Evolutionary conservation across 2,113 vertebrate genomes (phyloP).

Genomic region (Thamnophis sirtalis): DNA sequence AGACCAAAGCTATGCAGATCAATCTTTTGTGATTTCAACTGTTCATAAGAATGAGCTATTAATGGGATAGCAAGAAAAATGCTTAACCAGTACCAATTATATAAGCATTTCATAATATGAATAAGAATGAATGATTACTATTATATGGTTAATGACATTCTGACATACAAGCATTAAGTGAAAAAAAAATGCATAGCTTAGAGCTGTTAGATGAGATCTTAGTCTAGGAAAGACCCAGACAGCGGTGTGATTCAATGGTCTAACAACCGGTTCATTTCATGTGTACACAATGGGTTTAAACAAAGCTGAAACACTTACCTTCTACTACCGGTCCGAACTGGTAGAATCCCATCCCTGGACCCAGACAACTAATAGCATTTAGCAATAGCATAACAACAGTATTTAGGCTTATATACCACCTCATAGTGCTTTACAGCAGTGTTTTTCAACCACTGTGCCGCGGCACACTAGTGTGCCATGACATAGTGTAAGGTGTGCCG

Average conservation of each 20-base stretch:
- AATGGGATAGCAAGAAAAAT: not conserved
- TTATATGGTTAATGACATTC: not conserved
- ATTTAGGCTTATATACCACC: not conserved
- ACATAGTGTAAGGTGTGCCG: no score
- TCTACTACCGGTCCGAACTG: no score
- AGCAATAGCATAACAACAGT: not conserved
- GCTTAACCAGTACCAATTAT: not conserved
- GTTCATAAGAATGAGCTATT: not conserved
- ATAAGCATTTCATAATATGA: not conserved
- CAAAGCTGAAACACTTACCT: no score
- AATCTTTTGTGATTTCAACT: not conserved
- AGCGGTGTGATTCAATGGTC: no score
- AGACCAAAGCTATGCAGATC: not conserved
- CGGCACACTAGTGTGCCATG: no score
- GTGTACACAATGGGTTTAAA: no score
- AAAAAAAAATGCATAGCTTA: not conserved
- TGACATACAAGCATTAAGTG: not conserved
- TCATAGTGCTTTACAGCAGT: not conserved
- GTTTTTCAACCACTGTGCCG: no score
- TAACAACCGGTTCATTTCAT: no score
- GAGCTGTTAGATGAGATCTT: not conserved
- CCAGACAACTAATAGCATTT: not conserved
- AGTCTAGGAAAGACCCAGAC: not conserved
- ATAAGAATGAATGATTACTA: not conserved
- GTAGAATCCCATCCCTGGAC: not conserved